A percentile compares a stretch with the other conserved stretches of the same genome.
These are phyloP conservation scores for Coendou prehensilis DNA, from an alignment of 2,797 vertebrate genomes.

Conservation along the genomic window DNA sequence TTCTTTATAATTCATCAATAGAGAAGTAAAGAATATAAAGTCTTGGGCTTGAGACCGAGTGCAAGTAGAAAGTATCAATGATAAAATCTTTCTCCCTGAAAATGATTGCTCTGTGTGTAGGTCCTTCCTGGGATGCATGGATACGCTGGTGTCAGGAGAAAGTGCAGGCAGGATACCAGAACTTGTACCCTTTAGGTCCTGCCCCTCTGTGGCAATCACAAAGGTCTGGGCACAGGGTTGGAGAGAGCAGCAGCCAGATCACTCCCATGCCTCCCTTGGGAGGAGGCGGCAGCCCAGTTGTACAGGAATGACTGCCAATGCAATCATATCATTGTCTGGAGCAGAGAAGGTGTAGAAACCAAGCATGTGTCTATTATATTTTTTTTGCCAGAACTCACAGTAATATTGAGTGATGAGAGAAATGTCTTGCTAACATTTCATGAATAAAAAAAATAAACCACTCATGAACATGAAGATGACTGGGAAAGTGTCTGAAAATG, in stretches of 20 bases:
- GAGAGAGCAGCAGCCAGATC: neutral
- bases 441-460: fast-evolving
- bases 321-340: neutral
- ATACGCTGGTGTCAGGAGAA: constrained; percentile 27
- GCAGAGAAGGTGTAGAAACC: neutral
- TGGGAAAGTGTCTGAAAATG: constrained; percentile 67
- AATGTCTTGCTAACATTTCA: constrained; percentile 49
- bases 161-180: constrained; percentile 28
- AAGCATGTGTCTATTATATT: neutral
- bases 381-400: constrained; percentile 32
- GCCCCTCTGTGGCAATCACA: fast-evolving
- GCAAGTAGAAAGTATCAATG: neutral
- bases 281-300: neutral
- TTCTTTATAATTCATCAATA: neutral
- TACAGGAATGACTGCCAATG: neutral
- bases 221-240: neutral
- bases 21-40: neutral
- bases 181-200: neutral
- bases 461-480: constrained; percentile 39
- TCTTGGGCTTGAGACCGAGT: neutral
- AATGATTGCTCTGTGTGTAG: neutral
- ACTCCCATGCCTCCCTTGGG: neutral
- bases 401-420: constrained; percentile 52
- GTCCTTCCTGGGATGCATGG: neutral
- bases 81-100: neutral